Base-by-base conservation (phyloP, 2,888 invertebrate genomes). In the Pollenia angustigena region DNA sequence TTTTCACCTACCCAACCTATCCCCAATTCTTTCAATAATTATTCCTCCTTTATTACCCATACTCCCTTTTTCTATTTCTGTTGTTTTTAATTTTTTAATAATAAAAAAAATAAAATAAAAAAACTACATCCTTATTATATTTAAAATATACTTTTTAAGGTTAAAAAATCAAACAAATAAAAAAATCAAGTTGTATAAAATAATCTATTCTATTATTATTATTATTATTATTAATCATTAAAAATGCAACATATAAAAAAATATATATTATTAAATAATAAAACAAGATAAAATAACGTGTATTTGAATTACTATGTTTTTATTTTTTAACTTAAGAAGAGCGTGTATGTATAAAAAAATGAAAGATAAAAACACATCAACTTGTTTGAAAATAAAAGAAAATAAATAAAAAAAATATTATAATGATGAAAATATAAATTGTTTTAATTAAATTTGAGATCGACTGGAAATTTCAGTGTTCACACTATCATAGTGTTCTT, bases 71-170 rank as follows among this genome's bases (percentile, higher is more conserved):
- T 69, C 16, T n/a, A 54, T 42, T 62, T 11, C 52, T 23, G 52
- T 76, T 76, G 90, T 91, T 71, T 79, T 68, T 83, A 76, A 87
- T 78, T 87, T 84, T 88, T 81, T 81, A 85, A 87, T 48, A 79
- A 74, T 42, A 18, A 64, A 14, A 69, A 60, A 62, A n/a, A 23
- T 48, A 10, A 66, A 62, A 66, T 18, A 18, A 32, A 72, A 66
- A 50, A 58, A 80, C 11, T 4, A 64, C 69, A 81, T 78, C 68
- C 44, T 71, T 76, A 72, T 60, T 74, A 74, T 32, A 85, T 18
- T 60, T 42, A 71, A 72, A 60, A 54, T 52, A 81, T 44, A 56
- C 48, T 56, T 75, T 68, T 54, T 18, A 66, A 71, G 71, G 50
- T 71, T 62, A 71, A 69, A 46, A 18, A 58, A 64, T 46, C 48